Conservation (phyloP, 1,140 invertebrate species). For the Zaprionus ghesquierei region DNA sequence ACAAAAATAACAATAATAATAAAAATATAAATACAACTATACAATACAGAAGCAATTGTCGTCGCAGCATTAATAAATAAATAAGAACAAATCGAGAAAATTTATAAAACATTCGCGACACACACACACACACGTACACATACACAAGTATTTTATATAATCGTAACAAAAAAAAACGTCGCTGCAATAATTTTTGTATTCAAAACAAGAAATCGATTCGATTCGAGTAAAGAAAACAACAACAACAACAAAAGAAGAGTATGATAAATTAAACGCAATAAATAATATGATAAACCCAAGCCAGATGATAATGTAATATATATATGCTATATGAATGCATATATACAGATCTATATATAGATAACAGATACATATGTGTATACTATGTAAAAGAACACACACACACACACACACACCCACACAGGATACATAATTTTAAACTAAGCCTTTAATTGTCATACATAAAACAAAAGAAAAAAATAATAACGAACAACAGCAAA, state of each 20-base stretch:
- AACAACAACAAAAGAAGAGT: no score
- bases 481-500: constrained; percentile 12
- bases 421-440: constrained; percentile 51
- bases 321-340: background rate
- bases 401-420: background rate
- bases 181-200: constrained; percentile 71
- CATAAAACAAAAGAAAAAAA: constrained; percentile 31
- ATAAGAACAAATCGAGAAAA: constrained; percentile 31
- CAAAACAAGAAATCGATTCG: constrained; percentile 21
- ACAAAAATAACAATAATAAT: constrained; percentile 18
- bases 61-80: constrained; percentile 20
- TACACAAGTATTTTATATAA: constrained; percentile 60
- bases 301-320: constrained; percentile 12
- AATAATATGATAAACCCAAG: constrained; percentile 30
- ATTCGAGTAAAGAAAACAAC: constrained; percentile 33
- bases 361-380: constrained; percentile 5
- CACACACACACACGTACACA: constrained; percentile 2
- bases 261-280: constrained; percentile 55
- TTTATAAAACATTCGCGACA: constrained; percentile 19
- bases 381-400: background rate
- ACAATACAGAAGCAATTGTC: constrained; percentile 17
- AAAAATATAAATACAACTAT: constrained; percentile 26
- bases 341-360: background rate
- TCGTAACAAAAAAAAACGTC: constrained; percentile 31
- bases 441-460: constrained; percentile 53